Evolutionary conservation across 2,113 vertebrate genomes (phyloP), one percentile per base, ranked within the genome.

Genomic region (Etheostoma cragini): DNA sequence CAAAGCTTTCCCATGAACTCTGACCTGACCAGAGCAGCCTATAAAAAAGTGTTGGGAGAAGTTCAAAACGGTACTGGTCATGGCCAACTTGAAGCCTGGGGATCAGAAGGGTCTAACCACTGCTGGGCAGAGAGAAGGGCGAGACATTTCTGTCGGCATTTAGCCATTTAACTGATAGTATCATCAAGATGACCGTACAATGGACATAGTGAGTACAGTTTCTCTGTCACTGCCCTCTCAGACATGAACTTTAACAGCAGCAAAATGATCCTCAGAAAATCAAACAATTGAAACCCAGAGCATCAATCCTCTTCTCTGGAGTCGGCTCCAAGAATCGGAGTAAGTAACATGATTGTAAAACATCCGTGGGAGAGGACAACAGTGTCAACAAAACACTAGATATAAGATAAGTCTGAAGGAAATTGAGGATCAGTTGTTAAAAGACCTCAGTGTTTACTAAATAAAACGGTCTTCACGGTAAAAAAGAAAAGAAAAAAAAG

Each of bases 1-100:
- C 52, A 62, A 79, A 81, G 54, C 47, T 66, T 82, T 89, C 85
- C 87, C 75, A 87, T 75, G 89, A 90, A 87, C 85, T 72, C 56
- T 78, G 84, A 87, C 80, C 75, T 26, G 64, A 19, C 58, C 54
- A 56, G 26, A 70, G 38, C 24, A 8, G 42, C 66, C 68, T 82
- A 78, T 78, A 80, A 74, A 81, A 81, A 85, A 83, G 65, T 70
- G 64, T 61, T 49, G 49, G 54, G 49, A 61, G 42, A 76, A 62
- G 45, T 84, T 72, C 24, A 75, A 72, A 82, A 42, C 12, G 7
- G 71, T 60, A 73, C 14, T 75, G 49, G 54, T 67, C 11, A 61
- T 30, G 56, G 49, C 15, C 8, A 24, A 82, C 53, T 60, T 42
- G 71, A 67, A 74, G 19, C 24, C 15, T 6, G 3, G 33, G 67